Conservation (phyloP, 2,113 vertebrate species). For the Ictidomys tridecemlineatus region DNA sequence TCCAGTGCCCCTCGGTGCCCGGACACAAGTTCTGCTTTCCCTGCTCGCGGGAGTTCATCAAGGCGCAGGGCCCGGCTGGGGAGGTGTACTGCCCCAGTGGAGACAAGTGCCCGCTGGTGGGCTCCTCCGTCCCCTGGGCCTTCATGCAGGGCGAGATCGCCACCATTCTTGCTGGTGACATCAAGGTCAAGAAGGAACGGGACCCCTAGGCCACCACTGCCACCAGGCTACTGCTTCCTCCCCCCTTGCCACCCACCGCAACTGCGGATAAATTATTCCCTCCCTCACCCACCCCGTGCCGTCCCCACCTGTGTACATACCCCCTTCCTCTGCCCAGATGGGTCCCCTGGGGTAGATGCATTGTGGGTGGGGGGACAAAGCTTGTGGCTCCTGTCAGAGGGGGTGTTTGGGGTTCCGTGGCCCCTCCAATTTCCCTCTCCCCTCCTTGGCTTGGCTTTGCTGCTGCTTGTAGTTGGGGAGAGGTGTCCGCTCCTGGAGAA, state of each 20-base stretch:
- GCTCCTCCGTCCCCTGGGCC: slow-evolving; percentile 94
- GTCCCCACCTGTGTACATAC: slow-evolving; percentile 64
- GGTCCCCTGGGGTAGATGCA: slow-evolving; percentile 75
- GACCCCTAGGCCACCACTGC: slow-evolving; percentile 85
- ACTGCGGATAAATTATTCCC: slow-evolving; percentile 83
- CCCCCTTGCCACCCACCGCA: slow-evolving; percentile 52
- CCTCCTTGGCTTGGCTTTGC: slow-evolving; percentile 80
- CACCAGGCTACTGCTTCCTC: slow-evolving; percentile 26
- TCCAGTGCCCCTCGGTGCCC: slow-evolving; percentile 93
- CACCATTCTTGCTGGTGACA: slow-evolving; percentile 93
- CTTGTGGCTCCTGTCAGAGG: slow-evolving; percentile 55
- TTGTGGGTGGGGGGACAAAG: slow-evolving; percentile 72
- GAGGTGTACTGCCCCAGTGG: slow-evolving; percentile 95
- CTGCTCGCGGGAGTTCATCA: slow-evolving; percentile 94
- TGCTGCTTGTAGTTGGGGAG: slow-evolving; percentile 81
- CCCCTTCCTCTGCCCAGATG: slow-evolving; percentile 39
- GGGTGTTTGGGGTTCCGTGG: slow-evolving; percentile 53
- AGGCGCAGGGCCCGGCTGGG: slow-evolving; percentile 89
- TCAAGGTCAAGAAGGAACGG: slow-evolving; percentile 94
- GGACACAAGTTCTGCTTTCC: slow-evolving; percentile 96
- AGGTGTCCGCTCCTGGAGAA: slow-evolving; percentile 24
- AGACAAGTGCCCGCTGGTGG: slow-evolving; percentile 93
- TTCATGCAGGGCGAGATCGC: slow-evolving; percentile 96
- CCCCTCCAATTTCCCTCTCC: slow-evolving; percentile 61
- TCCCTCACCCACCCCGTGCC: slow-evolving; percentile 51